Conservation (phyloP, 1,140 invertebrate species). For the Drosophila equinoxialis region DNA sequence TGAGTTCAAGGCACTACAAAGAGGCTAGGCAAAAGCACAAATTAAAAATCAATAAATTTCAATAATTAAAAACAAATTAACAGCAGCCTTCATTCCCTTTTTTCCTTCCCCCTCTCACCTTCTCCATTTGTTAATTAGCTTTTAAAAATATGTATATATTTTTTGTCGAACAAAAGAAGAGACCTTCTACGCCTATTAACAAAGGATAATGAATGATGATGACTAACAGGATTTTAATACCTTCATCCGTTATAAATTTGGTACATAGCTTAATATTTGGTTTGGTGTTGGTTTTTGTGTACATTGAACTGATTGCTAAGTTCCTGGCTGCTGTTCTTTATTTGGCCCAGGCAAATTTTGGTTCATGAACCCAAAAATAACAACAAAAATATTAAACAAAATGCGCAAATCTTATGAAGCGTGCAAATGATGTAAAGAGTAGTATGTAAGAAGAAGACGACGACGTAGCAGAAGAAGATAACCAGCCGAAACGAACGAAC, state of each 20-base stretch:
- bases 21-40: slow-evolving; percentile 33
- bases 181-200: neutral
- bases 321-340: neutral
- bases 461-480: slow-evolving; percentile 17
- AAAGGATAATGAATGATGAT: no score
- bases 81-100: neutral
- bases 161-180: slow-evolving; percentile 24
- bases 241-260: no score
- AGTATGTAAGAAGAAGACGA: neutral
- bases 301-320: slow-evolving; percentile 1
- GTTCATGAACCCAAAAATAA: slow-evolving; percentile 5
- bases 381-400: slow-evolving; percentile 30
- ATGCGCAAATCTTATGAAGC: slow-evolving; percentile 61
- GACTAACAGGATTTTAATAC: no score
- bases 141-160: slow-evolving; percentile 11
- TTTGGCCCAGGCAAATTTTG: neutral
- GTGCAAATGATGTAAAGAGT: slow-evolving; percentile 71
- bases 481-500: neutral
- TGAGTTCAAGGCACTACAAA: slow-evolving; percentile 41
- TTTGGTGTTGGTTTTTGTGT: neutral
- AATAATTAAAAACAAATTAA: slow-evolving; percentile 71
- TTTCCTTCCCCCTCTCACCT: no score
- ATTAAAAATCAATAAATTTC: slow-evolving; percentile 66
- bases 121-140: slow-evolving; percentile 52
- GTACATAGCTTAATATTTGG: no score